Base-by-base conservation (phyloP, 2,888 invertebrate genomes). In the Ophioninae sp. region DNA sequence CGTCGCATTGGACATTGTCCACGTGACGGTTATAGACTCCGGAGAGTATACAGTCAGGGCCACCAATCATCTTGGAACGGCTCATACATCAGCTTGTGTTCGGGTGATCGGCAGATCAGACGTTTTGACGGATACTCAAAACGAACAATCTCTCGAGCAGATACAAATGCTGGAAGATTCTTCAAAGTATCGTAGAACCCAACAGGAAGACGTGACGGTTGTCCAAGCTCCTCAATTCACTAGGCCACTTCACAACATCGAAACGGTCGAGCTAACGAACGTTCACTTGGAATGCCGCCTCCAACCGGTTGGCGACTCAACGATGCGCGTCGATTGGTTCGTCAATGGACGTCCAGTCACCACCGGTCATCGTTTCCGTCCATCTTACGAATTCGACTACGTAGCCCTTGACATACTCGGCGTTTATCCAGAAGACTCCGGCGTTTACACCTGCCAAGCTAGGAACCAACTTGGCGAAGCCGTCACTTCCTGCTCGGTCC, bases 341-440 rank as follows among this genome's bases (percentile, higher is more conserved):
- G 97, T 98, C 82, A 98, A 99, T 92, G 99, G 98, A 23, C 95
- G 96, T 86, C 98, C 99, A 0, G 95, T 99, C 1, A 97, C 97
- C 91, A 97, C 97, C 64, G 99, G 99, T 87, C 96, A 98, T 91
- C 95, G 99, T 86, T 99, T 99, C 94, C 95, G 98, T 91, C 99
- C 99, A 62, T 98, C 98, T 3, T 97, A 98, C 90, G 99, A 99
- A 93, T 99, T 99, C 92, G 99, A 99, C 90, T 99, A 98, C 91
- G 99, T 99, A 21, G 98, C 99, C 8, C 94, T 99, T 76, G 99
- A 99, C 93, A 95, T 99, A 73, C 94, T 99, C 30, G 98, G 98
- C 90, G 98, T 99, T 37, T 99, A 99, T 92, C 98, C 99, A n/a
- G 97, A 97, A 89, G 99, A 99, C 93, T 98, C 98, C 7, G 99